Evolutionary conservation across 1,140 invertebrate genomes (phyloP).

Genomic region (Notospermus geniculatus): DNA sequence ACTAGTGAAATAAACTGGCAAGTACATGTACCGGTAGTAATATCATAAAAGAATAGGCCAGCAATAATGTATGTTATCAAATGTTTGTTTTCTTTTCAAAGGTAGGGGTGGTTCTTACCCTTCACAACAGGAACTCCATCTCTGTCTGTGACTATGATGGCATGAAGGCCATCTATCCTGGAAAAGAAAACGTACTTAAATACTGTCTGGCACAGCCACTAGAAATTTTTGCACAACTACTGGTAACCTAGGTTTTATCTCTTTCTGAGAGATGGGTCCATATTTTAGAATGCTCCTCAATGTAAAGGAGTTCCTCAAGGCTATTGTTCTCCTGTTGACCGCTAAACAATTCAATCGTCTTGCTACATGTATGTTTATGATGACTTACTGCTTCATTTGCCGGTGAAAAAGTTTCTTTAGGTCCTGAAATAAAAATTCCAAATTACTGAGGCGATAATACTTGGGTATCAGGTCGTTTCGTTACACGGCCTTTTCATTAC

Average conservation of each 20-base stretch:
- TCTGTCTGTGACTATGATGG: constrained; percentile 84
- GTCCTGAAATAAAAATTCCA: constrained; percentile 18
- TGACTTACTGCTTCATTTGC: constrained; percentile 25
- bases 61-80: too few relatives aligned
- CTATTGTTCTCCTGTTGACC: too few relatives aligned
- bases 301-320: too few relatives aligned
- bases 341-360: background rate
- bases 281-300: too few relatives aligned
- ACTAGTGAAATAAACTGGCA: too few relatives aligned
- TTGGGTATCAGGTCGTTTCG: too few relatives aligned
- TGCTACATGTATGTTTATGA: background rate
- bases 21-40: background rate
- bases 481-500: too few relatives aligned
- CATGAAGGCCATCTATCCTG: constrained; percentile 77
- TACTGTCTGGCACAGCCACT: background rate
- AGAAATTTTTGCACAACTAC: too few relatives aligned
- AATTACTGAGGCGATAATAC: background rate
- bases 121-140: constrained; percentile 86
- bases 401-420: constrained; percentile 22
- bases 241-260: background rate
- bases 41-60: too few relatives aligned
- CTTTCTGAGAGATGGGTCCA: too few relatives aligned
- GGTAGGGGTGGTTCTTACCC: constrained; percentile 42
- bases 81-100: background rate
- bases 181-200: constrained; percentile 20